phyloP scores from a whole-genome alignment of 2,888 invertebrate species.

The Caenorhabditis sp. region DNA sequence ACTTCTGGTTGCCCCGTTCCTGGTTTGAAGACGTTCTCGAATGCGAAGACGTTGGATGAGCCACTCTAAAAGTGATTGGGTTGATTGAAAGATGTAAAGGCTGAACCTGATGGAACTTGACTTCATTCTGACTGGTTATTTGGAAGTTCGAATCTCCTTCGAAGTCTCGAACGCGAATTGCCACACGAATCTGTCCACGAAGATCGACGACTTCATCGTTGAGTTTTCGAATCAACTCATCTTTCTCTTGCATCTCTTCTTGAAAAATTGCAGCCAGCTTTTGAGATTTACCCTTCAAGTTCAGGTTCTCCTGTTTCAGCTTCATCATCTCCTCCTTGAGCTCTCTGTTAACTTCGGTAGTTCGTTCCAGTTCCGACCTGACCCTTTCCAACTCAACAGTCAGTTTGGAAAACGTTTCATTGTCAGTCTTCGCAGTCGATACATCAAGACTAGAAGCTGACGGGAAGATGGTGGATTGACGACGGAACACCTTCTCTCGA shows the following conservation, averaged over 20 bases:
- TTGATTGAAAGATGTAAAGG: neutral
- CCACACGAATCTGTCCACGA: constrained; percentile 72
- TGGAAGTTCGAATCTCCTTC: constrained; percentile 12
- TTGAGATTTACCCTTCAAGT: constrained; percentile 9
- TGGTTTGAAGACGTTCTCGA: constrained; percentile 68
- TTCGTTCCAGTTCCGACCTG: constrained; percentile 1
- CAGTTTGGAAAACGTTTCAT: constrained; percentile 20
- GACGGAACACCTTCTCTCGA: constrained; percentile 15
- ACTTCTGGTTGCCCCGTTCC: constrained; percentile 52
- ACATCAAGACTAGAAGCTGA: constrained; percentile 2
- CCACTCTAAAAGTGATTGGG: constrained; percentile 22
- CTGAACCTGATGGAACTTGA: constrained; percentile 45
- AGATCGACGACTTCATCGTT: constrained; percentile 71
- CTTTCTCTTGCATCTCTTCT: constrained; percentile 30
- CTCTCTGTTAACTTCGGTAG: neutral
- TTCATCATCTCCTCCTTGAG: constrained; percentile 7
- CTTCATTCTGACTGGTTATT: constrained; percentile 30
- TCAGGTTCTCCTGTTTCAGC: constrained; percentile 28
- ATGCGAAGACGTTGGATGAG: constrained; percentile 51
- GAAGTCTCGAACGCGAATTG: constrained; percentile 62
- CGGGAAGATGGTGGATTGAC: neutral
- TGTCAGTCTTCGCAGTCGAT: neutral
- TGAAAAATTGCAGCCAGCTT: constrained; percentile 37
- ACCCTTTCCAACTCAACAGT: constrained; percentile 6
- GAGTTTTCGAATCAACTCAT: constrained; percentile 49